These are phyloP conservation scores for Heliconius melpomene DNA, from an alignment of 1,140 invertebrate genomes.

Conservation along the genomic window DNA sequence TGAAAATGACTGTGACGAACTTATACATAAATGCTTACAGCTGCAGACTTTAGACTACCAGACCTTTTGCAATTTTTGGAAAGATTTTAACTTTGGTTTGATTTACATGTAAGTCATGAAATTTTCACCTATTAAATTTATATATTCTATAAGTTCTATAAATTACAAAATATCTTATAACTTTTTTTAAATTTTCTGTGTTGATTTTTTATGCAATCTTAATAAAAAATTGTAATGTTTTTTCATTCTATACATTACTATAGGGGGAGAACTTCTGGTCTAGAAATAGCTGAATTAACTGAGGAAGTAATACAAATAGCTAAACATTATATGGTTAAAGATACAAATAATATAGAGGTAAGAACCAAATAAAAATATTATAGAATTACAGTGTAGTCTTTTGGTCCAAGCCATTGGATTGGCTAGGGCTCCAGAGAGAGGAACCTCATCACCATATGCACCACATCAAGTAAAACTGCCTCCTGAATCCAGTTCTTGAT, in stretches of 20 bases:
- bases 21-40: slow-evolving; percentile 55
- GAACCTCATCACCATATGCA: too few relatives aligned
- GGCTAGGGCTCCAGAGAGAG: too few relatives aligned
- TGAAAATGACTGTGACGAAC: slow-evolving; percentile 58
- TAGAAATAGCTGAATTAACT: slow-evolving; percentile 65
- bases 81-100: slow-evolving; percentile 58
- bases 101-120: slow-evolving; percentile 57
- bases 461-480: too few relatives aligned
- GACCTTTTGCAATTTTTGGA: slow-evolving; percentile 60
- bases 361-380: neutral
- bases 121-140: neutral
- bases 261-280: slow-evolving; percentile 51
- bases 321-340: slow-evolving; percentile 62
- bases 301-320: slow-evolving; percentile 66
- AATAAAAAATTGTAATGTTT: too few relatives aligned
- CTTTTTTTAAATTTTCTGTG: too few relatives aligned
- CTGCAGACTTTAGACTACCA: slow-evolving; percentile 51
- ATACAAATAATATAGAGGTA: slow-evolving; percentile 66
- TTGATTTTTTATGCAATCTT: too few relatives aligned
- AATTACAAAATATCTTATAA: too few relatives aligned
- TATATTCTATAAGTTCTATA: too few relatives aligned
- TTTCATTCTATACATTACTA: slow-evolving; percentile 17
- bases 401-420: too few relatives aligned
- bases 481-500: too few relatives aligned
- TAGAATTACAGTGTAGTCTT: too few relatives aligned